phyloP scores from a whole-genome alignment of 2,888 invertebrate species.

The Stenichneumon culpator region DNA sequence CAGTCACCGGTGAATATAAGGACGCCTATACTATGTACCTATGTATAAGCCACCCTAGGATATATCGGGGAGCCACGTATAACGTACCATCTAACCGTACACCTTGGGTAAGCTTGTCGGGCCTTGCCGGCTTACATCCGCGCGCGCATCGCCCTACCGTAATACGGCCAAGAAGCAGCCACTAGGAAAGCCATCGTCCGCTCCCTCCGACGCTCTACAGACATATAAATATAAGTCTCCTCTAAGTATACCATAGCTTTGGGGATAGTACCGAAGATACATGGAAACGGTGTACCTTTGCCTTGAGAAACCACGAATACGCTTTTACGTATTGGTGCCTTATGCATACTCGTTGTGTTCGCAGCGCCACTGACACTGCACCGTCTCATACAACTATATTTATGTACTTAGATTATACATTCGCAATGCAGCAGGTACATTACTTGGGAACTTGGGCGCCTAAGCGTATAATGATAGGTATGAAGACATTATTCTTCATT shows the following conservation, averaged over 20 bases:
- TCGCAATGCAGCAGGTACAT: background rate
- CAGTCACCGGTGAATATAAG: conserved; percentile 72
- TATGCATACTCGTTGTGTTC: conserved; percentile 36
- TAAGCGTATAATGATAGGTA: conserved; percentile 49
- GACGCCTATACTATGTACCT: conserved; percentile 58
- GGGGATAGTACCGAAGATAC: conserved; percentile 35
- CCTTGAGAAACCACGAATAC: conserved; percentile 23
- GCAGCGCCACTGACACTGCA: background rate
- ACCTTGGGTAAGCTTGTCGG: conserved; percentile 61
- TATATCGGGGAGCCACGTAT: conserved; percentile 40
- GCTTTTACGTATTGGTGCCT: conserved; percentile 59
- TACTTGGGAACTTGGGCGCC: background rate
- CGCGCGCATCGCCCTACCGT: conserved; percentile 45
- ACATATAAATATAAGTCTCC: conserved; percentile 59
- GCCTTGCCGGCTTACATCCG: conserved; percentile 61
- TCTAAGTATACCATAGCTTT: conserved; percentile 52
- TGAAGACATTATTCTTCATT: conserved; percentile 52
- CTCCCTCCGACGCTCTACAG: conserved; percentile 24
- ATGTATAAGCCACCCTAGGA: conserved; percentile 59
- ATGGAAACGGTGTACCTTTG: conserved; percentile 52
- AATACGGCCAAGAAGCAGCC: conserved; percentile 10
- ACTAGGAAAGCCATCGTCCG: conserved; percentile 21
- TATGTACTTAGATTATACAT: conserved; percentile 41
- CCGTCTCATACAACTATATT: conserved; percentile 17
- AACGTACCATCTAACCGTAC: conserved; percentile 59